These are phyloP conservation scores for Lemur catta DNA, from an alignment of 2,797 vertebrate species.

Conservation along the genomic window DNA sequence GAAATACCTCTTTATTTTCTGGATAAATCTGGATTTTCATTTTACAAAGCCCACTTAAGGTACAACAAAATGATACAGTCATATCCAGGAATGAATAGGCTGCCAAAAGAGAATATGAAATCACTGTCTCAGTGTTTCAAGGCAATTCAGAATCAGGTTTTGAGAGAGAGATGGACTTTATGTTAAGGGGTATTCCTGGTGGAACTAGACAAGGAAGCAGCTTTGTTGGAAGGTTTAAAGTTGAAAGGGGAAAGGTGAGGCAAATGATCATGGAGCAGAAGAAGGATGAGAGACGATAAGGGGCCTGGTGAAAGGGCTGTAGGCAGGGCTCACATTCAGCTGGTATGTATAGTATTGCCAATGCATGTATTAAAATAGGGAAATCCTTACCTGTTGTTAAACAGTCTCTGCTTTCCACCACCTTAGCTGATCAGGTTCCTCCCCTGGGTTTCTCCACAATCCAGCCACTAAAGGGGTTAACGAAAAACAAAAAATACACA, in stretches of 20 bases:
- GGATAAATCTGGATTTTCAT: not conserved
- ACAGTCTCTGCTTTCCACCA: not conserved
- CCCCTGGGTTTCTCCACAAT: not conserved
- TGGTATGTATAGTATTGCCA: not conserved
- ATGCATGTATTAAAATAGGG: not conserved
- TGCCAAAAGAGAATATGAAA: not conserved
- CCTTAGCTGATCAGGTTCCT: not conserved
- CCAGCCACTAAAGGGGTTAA: not conserved
- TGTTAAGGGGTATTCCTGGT: not conserved
- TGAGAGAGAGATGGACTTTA: not conserved
- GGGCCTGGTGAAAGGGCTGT: not conserved
- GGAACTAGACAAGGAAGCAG: not conserved
- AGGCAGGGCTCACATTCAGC: not conserved
- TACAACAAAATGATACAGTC: not conserved
- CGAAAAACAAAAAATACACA: no score
- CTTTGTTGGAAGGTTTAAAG: not conserved
- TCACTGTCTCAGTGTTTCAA: not conserved
- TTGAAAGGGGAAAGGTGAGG: not conserved
- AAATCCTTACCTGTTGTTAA: not conserved
- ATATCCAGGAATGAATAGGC: not conserved
- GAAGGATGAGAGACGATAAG: not conserved
- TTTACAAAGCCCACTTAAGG: conserved; percentile 31
- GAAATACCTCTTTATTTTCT: conserved; percentile 16
- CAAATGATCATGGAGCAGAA: not conserved
- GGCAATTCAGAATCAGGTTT: not conserved